Base-by-base conservation (phyloP, 1,140 invertebrate species). In the Atopsyche davidsoni region DNA sequence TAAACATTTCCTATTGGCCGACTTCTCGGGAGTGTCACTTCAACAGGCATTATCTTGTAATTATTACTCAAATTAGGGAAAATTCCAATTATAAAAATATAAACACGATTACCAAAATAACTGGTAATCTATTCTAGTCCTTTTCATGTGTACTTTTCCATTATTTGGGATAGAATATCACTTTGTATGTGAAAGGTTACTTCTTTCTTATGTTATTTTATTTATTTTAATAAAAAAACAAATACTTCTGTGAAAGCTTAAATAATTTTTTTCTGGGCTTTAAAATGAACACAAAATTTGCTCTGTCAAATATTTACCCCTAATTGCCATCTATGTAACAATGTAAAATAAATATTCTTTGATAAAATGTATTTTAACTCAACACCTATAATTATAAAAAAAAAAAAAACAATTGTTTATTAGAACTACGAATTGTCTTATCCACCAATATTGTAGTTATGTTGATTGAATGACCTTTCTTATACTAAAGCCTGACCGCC, bases 151-250 rank as follows among this genome's bases (percentile, higher is more conserved):
- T 53, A 57, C 47, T 57, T 40, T 57, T 57, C 51, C 55, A 53
- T 53, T 53, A 45, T 47, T 57, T 51, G 55, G 55, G 53, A 50
- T 44, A 36, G 46, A 46, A 51, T 44, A 36, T 39, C 44, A 57
- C 46, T 40, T 52, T 57, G 49, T 51, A 44, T 57, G 55, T 57
- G 55, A 51, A 53, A 50, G 50, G 41, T 53, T 50, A 53, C 48
- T 48, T 53, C 36, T 46, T 56, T 51, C 32, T 57, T 57, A 35
- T 57, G 55, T 57, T 53, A 53, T 46, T 57, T 53, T 53, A 48
- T 57, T 22, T 57, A 53, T 57, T 50, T 50, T 39, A 28, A 17
- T 25, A 50, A 36, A 14, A 38, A 46, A 46, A 46, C 16, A 25
- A 48, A 46, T 52, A 43, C 23, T 36, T 51, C 36, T 51, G 34